phyloP scores from a whole-genome alignment of 2,888 invertebrate species.

The Phania funesta region DNA sequence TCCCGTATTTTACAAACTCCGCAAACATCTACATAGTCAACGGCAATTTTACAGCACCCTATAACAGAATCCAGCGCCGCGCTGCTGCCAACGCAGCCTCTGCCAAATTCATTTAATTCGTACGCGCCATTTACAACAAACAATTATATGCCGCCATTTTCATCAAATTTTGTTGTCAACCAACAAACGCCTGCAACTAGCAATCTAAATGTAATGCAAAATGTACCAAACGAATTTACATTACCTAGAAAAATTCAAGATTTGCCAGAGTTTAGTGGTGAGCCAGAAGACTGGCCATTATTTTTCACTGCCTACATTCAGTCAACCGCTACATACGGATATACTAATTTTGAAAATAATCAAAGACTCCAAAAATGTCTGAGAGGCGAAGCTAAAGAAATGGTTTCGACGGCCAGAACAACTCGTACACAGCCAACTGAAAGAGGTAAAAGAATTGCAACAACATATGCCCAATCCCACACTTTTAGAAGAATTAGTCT shows the following conservation, averaged over 20 bases:
- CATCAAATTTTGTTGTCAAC: neutral
- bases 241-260: slow-evolving; percentile 44
- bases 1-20: neutral
- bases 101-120: neutral
- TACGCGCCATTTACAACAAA: neutral
- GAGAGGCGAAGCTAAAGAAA: slow-evolving; percentile 45
- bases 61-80: neutral
- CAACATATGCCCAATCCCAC: slow-evolving; percentile 64
- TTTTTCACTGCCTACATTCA: slow-evolving; percentile 42
- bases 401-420: slow-evolving; percentile 49
- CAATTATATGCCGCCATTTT: neutral
- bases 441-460: slow-evolving; percentile 52
- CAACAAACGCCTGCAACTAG: neutral
- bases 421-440: slow-evolving; percentile 58
- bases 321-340: slow-evolving; percentile 15
- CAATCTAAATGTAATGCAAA: neutral
- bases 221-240: neutral
- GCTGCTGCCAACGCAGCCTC: neutral
- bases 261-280: slow-evolving; percentile 50
- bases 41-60: neutral
- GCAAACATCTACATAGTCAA: neutral
- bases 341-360: slow-evolving; percentile 56
- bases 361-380: slow-evolving; percentile 48
- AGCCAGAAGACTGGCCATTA: slow-evolving; percentile 59
- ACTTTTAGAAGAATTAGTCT: slow-evolving; percentile 58